Conservation (phyloP, 2,888 invertebrate genomes). For the Drosophila helvetica region DNA sequence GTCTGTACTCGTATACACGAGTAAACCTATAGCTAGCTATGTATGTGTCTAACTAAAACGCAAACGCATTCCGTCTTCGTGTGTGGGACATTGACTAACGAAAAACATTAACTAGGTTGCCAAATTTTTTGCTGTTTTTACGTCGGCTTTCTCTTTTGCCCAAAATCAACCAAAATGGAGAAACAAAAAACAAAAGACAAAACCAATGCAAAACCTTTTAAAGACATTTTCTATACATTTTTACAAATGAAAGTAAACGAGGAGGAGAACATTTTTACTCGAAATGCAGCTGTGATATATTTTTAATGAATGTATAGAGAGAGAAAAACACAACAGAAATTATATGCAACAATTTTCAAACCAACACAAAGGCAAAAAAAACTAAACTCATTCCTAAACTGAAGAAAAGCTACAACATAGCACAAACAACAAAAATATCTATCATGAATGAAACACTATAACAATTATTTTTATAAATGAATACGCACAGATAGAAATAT, state of each 20-base stretch:
- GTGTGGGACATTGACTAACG: conserved; percentile 55
- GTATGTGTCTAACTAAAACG: conserved; percentile 42
- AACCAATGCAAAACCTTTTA: conserved; percentile 25
- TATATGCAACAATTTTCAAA: conserved; percentile 45
- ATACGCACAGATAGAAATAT: conserved; percentile 16
- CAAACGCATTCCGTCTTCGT: conserved; percentile 67
- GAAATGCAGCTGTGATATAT: conserved; percentile 77
- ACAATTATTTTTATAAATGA: conserved; percentile 62
- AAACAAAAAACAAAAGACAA: conserved; percentile 9
- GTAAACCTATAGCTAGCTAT: conserved; percentile 16
- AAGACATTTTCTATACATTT: conserved; percentile 68
- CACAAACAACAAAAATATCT: conserved; percentile 38
- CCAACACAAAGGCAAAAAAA: conserved; percentile 21
- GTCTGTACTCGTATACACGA: conserved; percentile 3
- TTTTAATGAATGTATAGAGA: conserved; percentile 65
- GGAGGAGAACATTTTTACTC: conserved; percentile 51
- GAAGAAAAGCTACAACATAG: conserved; percentile 50
- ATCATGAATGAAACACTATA: conserved; percentile 34
- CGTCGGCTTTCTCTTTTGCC: conserved; percentile 51
- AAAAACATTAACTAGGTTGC: conserved; percentile 68
- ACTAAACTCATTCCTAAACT: conserved; percentile 44
- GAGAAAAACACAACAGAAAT: conserved; percentile 26
- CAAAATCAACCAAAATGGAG: conserved; percentile 13
- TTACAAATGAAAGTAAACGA: conserved; percentile 41
- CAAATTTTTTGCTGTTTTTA: conserved; percentile 71